Base-by-base conservation (phyloP, 37 sponge, comb jelly and placozoan genomes). In the Petrosia ficiformis region DNA sequence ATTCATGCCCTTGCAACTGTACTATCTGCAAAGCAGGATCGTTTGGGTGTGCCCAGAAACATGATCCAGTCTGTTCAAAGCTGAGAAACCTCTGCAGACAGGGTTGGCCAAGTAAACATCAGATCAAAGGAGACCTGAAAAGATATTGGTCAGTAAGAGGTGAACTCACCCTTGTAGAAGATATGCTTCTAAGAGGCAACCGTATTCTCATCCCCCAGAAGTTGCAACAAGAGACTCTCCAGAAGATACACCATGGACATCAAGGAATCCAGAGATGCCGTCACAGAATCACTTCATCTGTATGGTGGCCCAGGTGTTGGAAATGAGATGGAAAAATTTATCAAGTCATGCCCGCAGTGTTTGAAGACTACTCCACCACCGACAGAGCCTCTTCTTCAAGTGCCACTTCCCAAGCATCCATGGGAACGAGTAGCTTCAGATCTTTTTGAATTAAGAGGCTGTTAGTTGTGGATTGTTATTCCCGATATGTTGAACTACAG, bases 261-360 rank as follows among this genome's bases (percentile, higher is more conserved):
- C 84, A 84, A 25, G 84, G 84, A 24, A 77, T 77, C 1, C 65
- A 77, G 59, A 58, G 77, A 43, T 84, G 73, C 29, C 36, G 72
- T 28, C 77, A 68, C 31, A 21, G 65, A 42, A 69, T 69, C 6
- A 43, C 22, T 8, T 21, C 64, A 63, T 41, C 85, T 64, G 79
- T 84, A n/a, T 84, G 78, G 79, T 84, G 85, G 85, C 85, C n/a
- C 77, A 44, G 74, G 79, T 4, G 28, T 84, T 4, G 71, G 73
- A 29, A 22, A 39, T 16, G 28, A 77, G 39, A 72, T 73, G 24
- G 79, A 84, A 65, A 60, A 73, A 32, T 36, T 57, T 42, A 59
- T 84, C 28, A 61, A 84, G 39, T 11, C n/a, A 4, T 84, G 85
- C 36, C 59, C 73, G 22, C 33, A 3, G 4, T 84, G 85, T 84